A percentile compares a stretch with the other conserved stretches of the same genome.
Conservation (phyloP, 2,797 vertebrate genomes). For the Ctenosaura bakeri region DNA sequence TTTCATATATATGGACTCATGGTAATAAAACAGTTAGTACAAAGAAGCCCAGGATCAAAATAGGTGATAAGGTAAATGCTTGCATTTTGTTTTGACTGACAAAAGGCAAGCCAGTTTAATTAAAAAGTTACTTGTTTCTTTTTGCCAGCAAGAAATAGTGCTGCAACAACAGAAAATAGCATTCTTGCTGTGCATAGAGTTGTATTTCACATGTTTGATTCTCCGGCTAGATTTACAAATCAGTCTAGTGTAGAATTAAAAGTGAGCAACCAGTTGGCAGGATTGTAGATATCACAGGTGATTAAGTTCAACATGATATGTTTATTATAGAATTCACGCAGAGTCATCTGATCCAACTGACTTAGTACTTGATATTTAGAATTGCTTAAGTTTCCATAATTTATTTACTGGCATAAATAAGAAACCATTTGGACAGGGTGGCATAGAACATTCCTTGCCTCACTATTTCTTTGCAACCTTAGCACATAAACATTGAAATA, state of each 20-base stretch:
- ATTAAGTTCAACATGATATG: slow-evolving; percentile 64
- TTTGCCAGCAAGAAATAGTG: neutral
- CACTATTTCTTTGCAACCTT: slow-evolving; percentile 18
- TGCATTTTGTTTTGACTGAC: neutral
- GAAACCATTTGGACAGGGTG: slow-evolving; percentile 45
- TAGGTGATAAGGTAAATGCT: neutral
- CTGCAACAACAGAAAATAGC: neutral
- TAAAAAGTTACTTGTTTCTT: slow-evolving; percentile 1
- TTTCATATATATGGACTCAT: neutral
- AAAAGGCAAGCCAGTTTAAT: neutral
- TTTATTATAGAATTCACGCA: slow-evolving; percentile 67
- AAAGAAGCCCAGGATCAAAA: neutral
- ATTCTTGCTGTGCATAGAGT: neutral
- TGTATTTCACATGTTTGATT: slow-evolving; percentile 5
- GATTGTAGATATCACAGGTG: slow-evolving; percentile 50
- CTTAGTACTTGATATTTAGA: slow-evolving; percentile 51
- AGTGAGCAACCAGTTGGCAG: slow-evolving; percentile 61
- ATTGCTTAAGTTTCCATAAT: slow-evolving; percentile 48
- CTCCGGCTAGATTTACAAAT: neutral
- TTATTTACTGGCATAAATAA: slow-evolving; percentile 52
- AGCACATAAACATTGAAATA: neutral
- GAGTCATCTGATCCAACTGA: slow-evolving; percentile 61
- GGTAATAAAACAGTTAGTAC: neutral
- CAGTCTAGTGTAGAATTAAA: neutral
- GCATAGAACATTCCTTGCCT: slow-evolving; percentile 34